Evolutionary conservation across 30 jellyfish, hydroid and myxozoan genomes (phyloP), one percentile per base, ranked within the genome.

Genomic region (Chrysaora quinquecirrha): DNA sequence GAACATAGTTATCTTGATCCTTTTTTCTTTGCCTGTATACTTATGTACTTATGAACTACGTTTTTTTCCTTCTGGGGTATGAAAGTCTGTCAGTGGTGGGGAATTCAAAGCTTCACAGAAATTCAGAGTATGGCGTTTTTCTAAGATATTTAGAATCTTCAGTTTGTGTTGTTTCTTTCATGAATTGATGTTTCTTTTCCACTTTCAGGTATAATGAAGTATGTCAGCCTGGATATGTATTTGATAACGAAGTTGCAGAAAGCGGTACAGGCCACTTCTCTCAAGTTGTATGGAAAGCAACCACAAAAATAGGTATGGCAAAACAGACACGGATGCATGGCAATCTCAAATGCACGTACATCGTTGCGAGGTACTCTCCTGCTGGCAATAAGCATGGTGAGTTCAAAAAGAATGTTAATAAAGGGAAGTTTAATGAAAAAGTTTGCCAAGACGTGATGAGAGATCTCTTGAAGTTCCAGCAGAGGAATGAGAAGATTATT

Each of bases 221-320:
- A 11, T 95, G 99, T 30, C 91, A 89, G 75, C 99, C 99, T 62
- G 99, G 99, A 6, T 89, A 88, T 52, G 63, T 79, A 78, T 95
- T 88, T 77, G 78, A 78, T 56, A 75, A 86, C 76, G 80, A 67
- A 25, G 61, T 83, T 10, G 82, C 84, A 0, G 89, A 84, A 23
- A 86, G 97, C 75, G 98, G 98, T 9, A 93, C 98, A 7, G 96
- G 97, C 0, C 99, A 95, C 61, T 95, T 95, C 46, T 32, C 99
- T 0, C 97, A 95, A 74, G 96, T 95, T 60, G 80, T 95, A 24
- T 95, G 99, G 99, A 83, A 83, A 23, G 76, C 87, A 20, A 95
- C 95, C 60, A 76, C 88, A 12, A 72, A 74, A 50, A 70, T 95
- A 0, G 99, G 99, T 24, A 95, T 95, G 84, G 99, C 99, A 0